Evolutionary conservation across 2,888 invertebrate species (phyloP), one percentile per base, ranked within the genome.

Genomic region (Dysmachus trigonus): DNA sequence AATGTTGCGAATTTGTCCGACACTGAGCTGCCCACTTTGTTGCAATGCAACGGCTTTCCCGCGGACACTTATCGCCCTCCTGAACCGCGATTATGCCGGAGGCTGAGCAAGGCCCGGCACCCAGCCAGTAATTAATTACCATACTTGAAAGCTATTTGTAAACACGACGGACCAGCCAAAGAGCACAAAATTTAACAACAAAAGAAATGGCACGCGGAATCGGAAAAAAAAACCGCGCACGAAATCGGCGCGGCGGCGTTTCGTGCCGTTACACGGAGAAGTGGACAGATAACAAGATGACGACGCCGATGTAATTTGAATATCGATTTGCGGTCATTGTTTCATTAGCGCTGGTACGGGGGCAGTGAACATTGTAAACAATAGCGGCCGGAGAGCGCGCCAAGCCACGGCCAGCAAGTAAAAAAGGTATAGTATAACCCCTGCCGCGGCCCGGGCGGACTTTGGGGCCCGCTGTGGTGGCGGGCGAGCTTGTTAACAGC

Each of bases 241-340:
- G 81, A 51, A 53, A 81, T 31, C 51, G 47, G 47, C 47, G 47
- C n/a, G 47, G 3, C n/a, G 4, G 31, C 51, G 81, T 33, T n/a
- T 31, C 31, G 81, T 81, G 53, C 47, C 51, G 79, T 30, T 53
- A 81, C 81, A 81, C 31, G 33, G 18, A 33, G 33, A 53, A 81
- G 33, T 18, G 81, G 27, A 62, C 62, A 30, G 81, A 81, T 81
- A 81, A 81, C 81, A 31, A 81, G 81, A 53, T 51, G 81, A 81
- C 35, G 81, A 47, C 18, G 76, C 76, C 81, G 62, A 47, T 81
- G 81, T 81, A 81, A 81, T 81, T 81, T 81, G 53, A 81, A 81
- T 81, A 81, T 81, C 81, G 81, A 81, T 81, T 53, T 33, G 81
- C 81, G 81, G 81, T 81, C 81, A 62, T 81, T 81, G 81, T 62